Evolutionary conservation across 2,888 invertebrate genomes (phyloP).

Genomic region (Mantis religiosa): DNA sequence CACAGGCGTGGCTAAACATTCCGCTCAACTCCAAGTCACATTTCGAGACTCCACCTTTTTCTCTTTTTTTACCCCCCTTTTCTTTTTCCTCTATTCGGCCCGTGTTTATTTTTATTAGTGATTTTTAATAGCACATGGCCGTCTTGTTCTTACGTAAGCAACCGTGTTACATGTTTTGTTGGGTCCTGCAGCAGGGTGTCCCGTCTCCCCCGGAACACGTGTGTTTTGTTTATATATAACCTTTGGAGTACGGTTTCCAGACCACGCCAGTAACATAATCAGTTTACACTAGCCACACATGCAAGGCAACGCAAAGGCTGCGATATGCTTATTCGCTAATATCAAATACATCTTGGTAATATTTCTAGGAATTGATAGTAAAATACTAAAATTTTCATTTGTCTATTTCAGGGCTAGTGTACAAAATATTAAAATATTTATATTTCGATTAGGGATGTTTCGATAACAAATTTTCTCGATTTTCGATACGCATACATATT

Average conservation of each 20-base stretch:
- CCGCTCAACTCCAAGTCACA: no score
- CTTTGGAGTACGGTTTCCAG: neutral
- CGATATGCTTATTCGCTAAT: no score
- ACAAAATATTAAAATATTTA: no score
- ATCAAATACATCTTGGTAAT: no score
- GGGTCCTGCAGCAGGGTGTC: neutral
- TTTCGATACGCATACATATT: no score
- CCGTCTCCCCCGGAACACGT: neutral
- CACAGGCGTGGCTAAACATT: neutral
- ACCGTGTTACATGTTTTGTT: neutral
- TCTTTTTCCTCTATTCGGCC: neutral
- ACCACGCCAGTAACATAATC: neutral
- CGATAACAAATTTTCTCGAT: no score
- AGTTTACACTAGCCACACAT: constrained; percentile 17
- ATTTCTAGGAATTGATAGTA: no score
- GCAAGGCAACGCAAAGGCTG: neutral
- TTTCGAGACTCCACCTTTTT: no score
- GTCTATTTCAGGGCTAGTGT: no score
- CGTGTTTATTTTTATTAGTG: neutral
- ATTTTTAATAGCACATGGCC: neutral
- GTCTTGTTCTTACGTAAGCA: neutral
- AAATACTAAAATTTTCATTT: no score
- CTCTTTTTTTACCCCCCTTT: no score
- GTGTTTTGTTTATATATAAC: neutral
- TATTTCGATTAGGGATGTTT: no score